Conservation (phyloP, 2,113 vertebrate genomes). For the Rhynchomys soricoides region DNA sequence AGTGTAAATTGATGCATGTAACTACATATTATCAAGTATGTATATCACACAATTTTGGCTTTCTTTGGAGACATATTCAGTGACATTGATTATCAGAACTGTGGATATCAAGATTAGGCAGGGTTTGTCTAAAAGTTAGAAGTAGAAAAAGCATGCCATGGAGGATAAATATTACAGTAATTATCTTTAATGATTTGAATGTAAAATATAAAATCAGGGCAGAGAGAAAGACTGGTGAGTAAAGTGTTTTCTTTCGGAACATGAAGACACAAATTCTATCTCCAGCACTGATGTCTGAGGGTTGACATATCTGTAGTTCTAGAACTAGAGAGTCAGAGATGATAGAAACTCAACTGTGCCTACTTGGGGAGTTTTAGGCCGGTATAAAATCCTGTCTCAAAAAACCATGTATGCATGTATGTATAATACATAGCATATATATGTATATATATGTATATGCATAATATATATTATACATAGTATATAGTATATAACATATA, state of each 20-base stretch:
- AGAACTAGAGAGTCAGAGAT: neutral
- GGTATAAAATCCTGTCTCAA: neutral
- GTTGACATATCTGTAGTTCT: neutral
- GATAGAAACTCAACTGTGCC: no score
- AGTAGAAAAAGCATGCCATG: accelerated
- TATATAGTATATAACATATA: no score
- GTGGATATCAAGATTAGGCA: accelerated
- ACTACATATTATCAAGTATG: accelerated
- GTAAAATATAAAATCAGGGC: neutral
- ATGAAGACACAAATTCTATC: neutral
- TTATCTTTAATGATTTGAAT: no score
- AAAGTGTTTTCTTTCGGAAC: neutral
- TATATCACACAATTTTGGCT: neutral
- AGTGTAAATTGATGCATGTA: no score
- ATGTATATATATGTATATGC: neutral
- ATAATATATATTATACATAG: neutral
- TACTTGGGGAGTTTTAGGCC: neutral
- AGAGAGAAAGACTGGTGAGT: neutral
- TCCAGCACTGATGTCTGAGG: no score
- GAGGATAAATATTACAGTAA: neutral
- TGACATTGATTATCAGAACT: neutral
- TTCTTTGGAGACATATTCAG: neutral
- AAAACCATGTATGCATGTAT: neutral
- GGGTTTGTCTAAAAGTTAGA: neutral
- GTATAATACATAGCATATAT: no score